Conservation (phyloP, 2,113 vertebrate genomes). For the Psettodes erumei region DNA sequence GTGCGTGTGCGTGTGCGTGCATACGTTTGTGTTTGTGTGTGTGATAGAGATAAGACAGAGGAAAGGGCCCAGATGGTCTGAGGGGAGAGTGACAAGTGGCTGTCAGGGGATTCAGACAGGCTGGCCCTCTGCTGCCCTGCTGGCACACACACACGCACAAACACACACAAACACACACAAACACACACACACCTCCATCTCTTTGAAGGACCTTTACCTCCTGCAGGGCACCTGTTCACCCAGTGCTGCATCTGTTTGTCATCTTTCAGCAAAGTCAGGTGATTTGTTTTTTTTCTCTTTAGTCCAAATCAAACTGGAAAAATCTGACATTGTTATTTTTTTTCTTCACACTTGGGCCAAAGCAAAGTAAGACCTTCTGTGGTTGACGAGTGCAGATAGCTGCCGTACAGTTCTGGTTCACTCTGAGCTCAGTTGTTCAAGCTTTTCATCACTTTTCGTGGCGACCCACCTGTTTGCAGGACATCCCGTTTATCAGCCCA, state of each 20-base stretch:
- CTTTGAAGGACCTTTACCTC: conserved; percentile 63
- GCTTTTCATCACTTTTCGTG: no score
- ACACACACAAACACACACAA: conserved; percentile 29
- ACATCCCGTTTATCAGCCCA: background rate
- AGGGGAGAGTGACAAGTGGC: conserved; percentile 79
- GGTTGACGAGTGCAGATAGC: no score
- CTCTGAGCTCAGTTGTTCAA: no score
- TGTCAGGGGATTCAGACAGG: conserved; percentile 71
- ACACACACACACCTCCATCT: conserved; percentile 40
- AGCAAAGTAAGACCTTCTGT: no score
- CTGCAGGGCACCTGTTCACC: conserved; percentile 57
- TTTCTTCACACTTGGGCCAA: no score
- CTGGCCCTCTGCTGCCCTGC: conserved; percentile 62
- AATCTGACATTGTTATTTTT: no score
- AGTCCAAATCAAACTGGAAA: background rate
- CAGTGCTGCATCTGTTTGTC: conserved; percentile 57
- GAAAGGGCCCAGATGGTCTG: conserved; percentile 74
- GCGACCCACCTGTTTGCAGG: background rate
- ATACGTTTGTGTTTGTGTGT: conserved; percentile 21
- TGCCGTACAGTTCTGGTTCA: no score
- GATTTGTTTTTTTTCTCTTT: background rate
- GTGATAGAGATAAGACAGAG: conserved; percentile 52
- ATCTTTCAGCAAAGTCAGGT: background rate
- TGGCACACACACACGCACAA: conserved; percentile 37
- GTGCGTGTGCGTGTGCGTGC: no score